phyloP scores from a whole-genome alignment of 2,888 invertebrate genomes.

The Chironomus riparius region DNA sequence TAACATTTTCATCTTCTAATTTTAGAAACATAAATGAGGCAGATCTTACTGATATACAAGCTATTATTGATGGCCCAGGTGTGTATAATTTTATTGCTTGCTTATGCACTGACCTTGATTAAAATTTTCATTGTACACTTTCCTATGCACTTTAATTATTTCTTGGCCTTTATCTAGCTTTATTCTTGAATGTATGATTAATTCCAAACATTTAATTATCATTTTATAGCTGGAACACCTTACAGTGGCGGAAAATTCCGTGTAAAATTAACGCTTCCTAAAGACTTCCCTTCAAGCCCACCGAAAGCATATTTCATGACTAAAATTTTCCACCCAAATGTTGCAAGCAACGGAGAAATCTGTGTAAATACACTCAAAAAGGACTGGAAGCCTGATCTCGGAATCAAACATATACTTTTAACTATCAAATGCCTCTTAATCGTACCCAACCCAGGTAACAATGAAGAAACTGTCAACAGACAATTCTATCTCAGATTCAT shows the following conservation, averaged over 20 bases:
- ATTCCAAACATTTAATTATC: too few relatives aligned
- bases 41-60: slow-evolving; percentile 90
- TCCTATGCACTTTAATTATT: too few relatives aligned
- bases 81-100: slow-evolving; percentile 32
- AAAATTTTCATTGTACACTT: too few relatives aligned
- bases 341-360: slow-evolving; percentile 86
- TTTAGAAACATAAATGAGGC: slow-evolving; percentile 48
- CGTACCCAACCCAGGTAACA: slow-evolving; percentile 71
- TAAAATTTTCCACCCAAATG: slow-evolving; percentile 96
- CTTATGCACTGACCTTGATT: too few relatives aligned
- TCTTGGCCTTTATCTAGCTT: too few relatives aligned
- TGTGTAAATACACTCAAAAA: slow-evolving; percentile 94
- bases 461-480: too few relatives aligned
- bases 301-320: slow-evolving; percentile 91
- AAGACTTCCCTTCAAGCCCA: slow-evolving; percentile 85
- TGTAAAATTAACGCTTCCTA: slow-evolving; percentile 80
- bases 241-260: slow-evolving; percentile 83
- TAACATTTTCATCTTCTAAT: neutral
- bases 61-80: slow-evolving; percentile 84
- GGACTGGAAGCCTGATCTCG: slow-evolving; percentile 94
- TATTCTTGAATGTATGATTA: too few relatives aligned
- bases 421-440: slow-evolving; percentile 92
- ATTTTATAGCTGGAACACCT: slow-evolving; percentile 71
- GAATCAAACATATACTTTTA: slow-evolving; percentile 87
- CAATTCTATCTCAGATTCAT: neutral